These are phyloP conservation scores for Avahi laniger DNA, from an alignment of 2,797 vertebrate genomes.

Conservation along the genomic window DNA sequence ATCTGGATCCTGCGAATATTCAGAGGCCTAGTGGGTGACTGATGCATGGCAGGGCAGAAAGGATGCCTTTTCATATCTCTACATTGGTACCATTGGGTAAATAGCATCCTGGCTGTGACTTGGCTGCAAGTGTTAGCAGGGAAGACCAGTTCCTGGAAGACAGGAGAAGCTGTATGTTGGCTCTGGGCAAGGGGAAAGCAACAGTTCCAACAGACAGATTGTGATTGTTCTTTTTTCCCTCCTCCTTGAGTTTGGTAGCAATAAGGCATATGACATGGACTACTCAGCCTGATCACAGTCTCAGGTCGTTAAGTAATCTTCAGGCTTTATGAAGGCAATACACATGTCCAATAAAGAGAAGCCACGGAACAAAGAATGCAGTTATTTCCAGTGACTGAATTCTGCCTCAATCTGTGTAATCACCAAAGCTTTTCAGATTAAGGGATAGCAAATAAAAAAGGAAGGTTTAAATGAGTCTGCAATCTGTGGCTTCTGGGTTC, in stretches of 20 bases:
- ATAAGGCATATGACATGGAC: background rate
- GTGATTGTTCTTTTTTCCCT: background rate
- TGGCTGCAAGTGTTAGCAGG: background rate
- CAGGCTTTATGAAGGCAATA: background rate
- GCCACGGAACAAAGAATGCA: background rate
- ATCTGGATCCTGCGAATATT: background rate
- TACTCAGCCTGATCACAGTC: background rate
- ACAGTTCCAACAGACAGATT: slow-evolving; percentile 25
- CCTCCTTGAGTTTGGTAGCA: slow-evolving; percentile 10
- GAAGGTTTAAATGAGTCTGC: background rate
- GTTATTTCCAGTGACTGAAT: slow-evolving; percentile 9
- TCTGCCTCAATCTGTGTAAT: background rate
- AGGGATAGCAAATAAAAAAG: background rate
- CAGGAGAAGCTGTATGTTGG: background rate
- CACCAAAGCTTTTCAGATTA: background rate
- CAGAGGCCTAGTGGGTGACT: background rate
- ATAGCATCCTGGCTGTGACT: background rate
- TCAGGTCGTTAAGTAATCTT: slow-evolving; percentile 30
- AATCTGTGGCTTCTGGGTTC: background rate
- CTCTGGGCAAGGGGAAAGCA: background rate
- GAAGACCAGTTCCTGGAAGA: background rate
- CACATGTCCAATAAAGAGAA: background rate
- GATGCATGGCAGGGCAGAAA: background rate
- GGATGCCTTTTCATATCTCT: background rate
- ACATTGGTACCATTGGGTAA: background rate